A percentile compares a stretch with the other conserved stretches of the same genome.
phyloP scores from a whole-genome alignment of 2,888 invertebrate genomes.

The Prionchulus punctatus region DNA sequence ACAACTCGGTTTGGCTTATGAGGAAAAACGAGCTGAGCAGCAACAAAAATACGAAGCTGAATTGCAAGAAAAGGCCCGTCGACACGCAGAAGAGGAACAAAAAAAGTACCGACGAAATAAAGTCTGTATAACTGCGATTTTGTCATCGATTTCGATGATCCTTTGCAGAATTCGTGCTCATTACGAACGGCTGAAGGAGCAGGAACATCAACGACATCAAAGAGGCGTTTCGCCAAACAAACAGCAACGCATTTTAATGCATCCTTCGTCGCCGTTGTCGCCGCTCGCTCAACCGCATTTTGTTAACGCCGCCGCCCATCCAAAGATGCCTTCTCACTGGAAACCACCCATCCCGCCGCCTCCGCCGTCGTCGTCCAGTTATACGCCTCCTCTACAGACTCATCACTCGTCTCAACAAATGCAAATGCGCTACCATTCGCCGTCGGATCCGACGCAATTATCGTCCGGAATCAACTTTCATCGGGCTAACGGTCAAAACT shows the following conservation, averaged over 20 bases:
- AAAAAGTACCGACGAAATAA: not conserved
- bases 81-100: not conserved
- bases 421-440: not conserved
- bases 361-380: too few relatives aligned
- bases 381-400: too few relatives aligned
- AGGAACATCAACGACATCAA: constrained; percentile 21
- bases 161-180: constrained; percentile 19
- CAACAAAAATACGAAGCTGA: not conserved
- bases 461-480: too few relatives aligned
- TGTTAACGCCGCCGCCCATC: not conserved
- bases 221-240: constrained; percentile 8
- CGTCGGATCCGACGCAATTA: too few relatives aligned
- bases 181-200: constrained; percentile 23
- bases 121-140: too few relatives aligned
- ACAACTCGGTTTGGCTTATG: not conserved
- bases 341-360: not conserved
- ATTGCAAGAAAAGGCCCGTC: not conserved
- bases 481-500: too few relatives aligned
- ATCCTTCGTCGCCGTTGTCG: not conserved
- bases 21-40: too few relatives aligned
- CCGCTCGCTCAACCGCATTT: not conserved
- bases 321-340: constrained; percentile 3
- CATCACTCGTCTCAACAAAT: not conserved
- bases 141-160: too few relatives aligned
- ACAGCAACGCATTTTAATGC: too few relatives aligned